These are phyloP conservation scores for Eupeodes corollae DNA, from an alignment of 1,140 invertebrate species.

Conservation along the genomic window DNA sequence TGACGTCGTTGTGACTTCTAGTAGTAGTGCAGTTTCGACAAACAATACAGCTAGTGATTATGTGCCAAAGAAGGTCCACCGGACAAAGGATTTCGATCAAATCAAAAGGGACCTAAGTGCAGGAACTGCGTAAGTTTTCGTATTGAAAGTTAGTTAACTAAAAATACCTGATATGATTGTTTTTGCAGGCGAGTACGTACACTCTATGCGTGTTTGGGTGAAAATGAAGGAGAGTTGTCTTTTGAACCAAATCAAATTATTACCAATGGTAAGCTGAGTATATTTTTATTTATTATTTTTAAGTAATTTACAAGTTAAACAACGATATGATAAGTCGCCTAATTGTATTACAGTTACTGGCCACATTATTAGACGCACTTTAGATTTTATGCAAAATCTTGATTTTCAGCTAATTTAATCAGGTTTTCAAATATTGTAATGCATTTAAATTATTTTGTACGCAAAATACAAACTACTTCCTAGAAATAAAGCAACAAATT, in stretches of 20 bases:
- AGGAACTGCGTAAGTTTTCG: conserved; percentile 32
- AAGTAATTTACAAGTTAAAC: no score
- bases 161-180: no score
- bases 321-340: no score
- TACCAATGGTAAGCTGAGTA: conserved; percentile 70
- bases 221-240: conserved; percentile 91
- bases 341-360: no score
- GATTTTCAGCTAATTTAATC: no score
- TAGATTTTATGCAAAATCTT: no score
- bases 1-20: conserved; percentile 28
- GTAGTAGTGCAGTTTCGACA: conserved; percentile 13
- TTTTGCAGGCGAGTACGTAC: conserved; percentile 68
- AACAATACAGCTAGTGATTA: conserved; percentile 22
- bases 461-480: no score
- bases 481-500: no score
- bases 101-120: conserved; percentile 30
- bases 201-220: conserved; percentile 88
- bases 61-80: conserved; percentile 34
- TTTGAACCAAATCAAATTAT: conserved; percentile 98
- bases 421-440: no score
- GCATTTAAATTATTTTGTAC: no score
- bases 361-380: no score
- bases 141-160: no score
- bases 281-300: background rate
- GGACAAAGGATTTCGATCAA: conserved; percentile 32